Base-by-base conservation (phyloP, 2,113 vertebrate species). In the Podarcis raffonei region DNA sequence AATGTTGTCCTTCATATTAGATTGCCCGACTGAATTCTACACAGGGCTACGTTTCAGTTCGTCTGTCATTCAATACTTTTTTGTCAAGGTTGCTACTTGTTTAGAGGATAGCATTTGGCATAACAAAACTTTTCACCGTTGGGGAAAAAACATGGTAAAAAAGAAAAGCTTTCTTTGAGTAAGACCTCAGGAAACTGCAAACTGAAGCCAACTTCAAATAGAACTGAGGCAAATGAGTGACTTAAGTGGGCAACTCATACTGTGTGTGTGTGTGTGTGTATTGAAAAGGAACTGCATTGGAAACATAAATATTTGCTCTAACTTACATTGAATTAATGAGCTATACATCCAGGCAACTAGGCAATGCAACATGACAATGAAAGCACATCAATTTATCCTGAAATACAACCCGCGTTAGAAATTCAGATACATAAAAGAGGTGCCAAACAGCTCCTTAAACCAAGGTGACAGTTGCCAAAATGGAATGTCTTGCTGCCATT, bases 151-250 rank as follows among this genome's bases (percentile, higher is more conserved):
- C n/a, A n/a, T n/a, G 25, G 15, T 48, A 9, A 27, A n/a, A 18
- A 32, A 27, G n/a, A 15, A 15, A 80, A 57, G 15, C 68, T 88
- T 42, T 77, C 2, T 39, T 1, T 4, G 15, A 80, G 65, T 8
- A 59, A 53, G 66, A 81, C 27, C 18, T 42, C 15, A 48, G 16
- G 20, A 62, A 65, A 57, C 32, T 22, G 69, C 42, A 68, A 16
- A n/a, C 32, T 74, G 53, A 65, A 62, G 35, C 87, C 68, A 83
- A 79, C 7, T 68, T 87, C 16, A 91, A 86, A 72, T 25, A 18
- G n/a, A 18, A 12, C 12, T 68, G 7, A 16, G 12, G 32, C 32
- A 27, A 12, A 59, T 8, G 48, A 22, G n/a, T 68, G 42, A 7
- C 30, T 11, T 69, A 77, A 53, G 83, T 57, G 74, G 32, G 42